Evolutionary conservation across 1,140 invertebrate species (phyloP), one percentile per base, ranked within the genome.

Genomic region (Drosophila ficusphila): DNA sequence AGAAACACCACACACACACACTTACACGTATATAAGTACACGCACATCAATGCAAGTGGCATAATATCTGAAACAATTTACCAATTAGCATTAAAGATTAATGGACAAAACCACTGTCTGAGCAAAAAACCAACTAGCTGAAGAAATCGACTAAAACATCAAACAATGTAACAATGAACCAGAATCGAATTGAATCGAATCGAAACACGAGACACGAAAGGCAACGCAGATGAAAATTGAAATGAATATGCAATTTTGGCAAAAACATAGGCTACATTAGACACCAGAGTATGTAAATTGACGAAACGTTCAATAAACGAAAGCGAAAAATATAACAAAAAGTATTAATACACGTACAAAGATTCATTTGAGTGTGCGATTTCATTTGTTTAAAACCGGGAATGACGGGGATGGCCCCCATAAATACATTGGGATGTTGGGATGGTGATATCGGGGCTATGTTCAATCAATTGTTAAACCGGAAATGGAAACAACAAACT

Each of bases 41-140:
- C 52, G 64, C 79, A 85, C 75, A 78, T 70, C 62, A 83, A 72
- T 48, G 56, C 58, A 79, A 58, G 62, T 68, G 44, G 52, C 71
- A 86, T 69, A 62, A 69, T 81, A 86, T 81, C 61, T 48, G 54
- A 60, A 73, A 58, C 53, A 85, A 86, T 81, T 86, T 86, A 81
- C 53, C 82, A 86, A 76, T 81, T 81, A 86, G 56, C 65, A 79
- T 81, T 81, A 86, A 73, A 74, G 42, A 81, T 73, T 65, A 70
- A 81, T 36, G 31, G 38, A 44, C 54, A 47, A 44, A 38, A 46
- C 25, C 73, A 78, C 49, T 85, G 76, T 85, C 81, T 85, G 81
- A 85, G 76, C 81, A 76, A 69, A 86, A 86, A 86, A 75, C 51
- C 68, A 81, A 86, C 81, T 86, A 77, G 75, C 79, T 79, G 79